Conservation (phyloP, 2,797 vertebrate genomes). For the Syndactyla subalaris region DNA sequence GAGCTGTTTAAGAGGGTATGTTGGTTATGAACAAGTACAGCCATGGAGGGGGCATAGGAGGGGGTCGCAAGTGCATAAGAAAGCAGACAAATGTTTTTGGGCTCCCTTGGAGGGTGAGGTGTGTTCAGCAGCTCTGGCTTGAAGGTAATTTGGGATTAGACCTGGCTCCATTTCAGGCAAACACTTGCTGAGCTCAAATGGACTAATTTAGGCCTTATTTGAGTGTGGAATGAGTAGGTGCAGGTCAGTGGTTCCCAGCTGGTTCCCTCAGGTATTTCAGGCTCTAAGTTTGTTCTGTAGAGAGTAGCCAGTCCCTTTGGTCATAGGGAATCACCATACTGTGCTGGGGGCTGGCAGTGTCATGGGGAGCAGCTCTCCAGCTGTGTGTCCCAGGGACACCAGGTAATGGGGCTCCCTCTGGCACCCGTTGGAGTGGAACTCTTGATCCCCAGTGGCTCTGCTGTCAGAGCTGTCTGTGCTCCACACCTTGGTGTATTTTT, state of each 20-base stretch:
- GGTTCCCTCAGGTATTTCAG: rapidly evolving
- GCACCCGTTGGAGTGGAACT: not conserved
- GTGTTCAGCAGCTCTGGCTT: not conserved
- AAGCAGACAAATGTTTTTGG: too few species aligned
- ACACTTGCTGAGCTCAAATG: not conserved
- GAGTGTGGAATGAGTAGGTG: rapidly evolving
- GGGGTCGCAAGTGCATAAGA: not conserved
- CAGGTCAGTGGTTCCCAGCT: not conserved
- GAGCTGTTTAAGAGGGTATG: not conserved
- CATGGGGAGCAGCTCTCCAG: too few species aligned
- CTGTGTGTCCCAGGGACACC: not conserved
- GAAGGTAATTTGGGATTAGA: not conserved
- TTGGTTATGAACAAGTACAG: not conserved
- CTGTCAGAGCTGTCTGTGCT: not conserved
- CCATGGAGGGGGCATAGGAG: not conserved
- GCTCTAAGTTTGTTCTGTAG: not conserved
- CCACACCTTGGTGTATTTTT: rapidly evolving
- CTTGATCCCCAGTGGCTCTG: rapidly evolving
- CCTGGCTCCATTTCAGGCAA: not conserved
- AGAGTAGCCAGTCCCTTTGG: not conserved
- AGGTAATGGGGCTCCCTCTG: not conserved
- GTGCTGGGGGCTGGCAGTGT: rapidly evolving
- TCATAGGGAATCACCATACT: rapidly evolving
- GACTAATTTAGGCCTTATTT: not conserved
- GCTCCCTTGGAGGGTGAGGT: not conserved